Base-by-base conservation (phyloP, 2,113 vertebrate species). In the Lontra canadensis region DNA sequence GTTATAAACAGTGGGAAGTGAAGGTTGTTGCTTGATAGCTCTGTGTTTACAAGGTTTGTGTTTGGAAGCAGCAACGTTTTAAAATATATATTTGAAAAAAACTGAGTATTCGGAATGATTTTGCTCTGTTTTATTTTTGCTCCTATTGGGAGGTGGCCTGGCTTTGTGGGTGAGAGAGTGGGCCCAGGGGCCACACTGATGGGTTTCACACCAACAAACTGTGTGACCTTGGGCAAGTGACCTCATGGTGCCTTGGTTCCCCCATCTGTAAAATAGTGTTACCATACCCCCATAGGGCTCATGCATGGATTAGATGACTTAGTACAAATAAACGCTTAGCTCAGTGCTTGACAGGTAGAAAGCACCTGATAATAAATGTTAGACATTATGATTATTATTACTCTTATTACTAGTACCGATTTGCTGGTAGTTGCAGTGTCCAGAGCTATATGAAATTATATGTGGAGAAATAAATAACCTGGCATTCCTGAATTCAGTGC, bases 1-100 rank as follows among this genome's bases (percentile, higher is more conserved):
- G 26, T 94, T 67, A 96, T 95, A 98, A 98, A 98, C 98, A 98
- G 90, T 95, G 97, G 97, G 97, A 98, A 98, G 97, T 91, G 81
- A 95, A 98, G 97, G 83, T 47, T 97, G 98, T 97, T 97, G 92
- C 96, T 96, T 91, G 97, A 97, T 96, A 96, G 55, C 44, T 67
- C 23, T 82, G 8, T 95, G 90, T 90, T 96, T 93, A 95, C 47
- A 34, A 74, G 92, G 10, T 86, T 81, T 25, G 1, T 52, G 84
- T 95, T 31, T 61, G 93, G 96, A 94, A 92, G 82, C 34, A 59
- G 73, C 44, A 87, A 0, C 4, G 2, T 36, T 97, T 92, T 82
- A 4, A 34, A 36, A 81, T 71, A 78, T 81, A 25, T 55, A 12
- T 84, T 15, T 73, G 85, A 87, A 49, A 55, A 55, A 34, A 5